Base-by-base conservation (phyloP, 1,140 invertebrate species). In the Anadara kagoshimensis region DNA sequence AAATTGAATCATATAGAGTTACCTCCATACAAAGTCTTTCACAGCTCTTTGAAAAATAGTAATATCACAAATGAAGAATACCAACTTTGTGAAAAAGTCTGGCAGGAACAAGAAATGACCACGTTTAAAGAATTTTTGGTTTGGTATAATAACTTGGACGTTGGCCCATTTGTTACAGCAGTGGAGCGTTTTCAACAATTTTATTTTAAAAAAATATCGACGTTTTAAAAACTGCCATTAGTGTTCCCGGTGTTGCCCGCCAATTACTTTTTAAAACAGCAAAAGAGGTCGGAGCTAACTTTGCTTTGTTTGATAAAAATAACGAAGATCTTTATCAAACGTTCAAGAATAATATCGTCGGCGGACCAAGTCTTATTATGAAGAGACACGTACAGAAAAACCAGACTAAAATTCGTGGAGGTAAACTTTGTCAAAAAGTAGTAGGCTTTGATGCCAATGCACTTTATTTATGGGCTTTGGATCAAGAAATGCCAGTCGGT, bases 71-170 rank as follows among this genome's bases (percentile, higher is more conserved):
- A 1, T 0, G 67, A 69, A 54, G 67, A 69, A 41, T 69, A 69
- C n/a, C 0, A n/a, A 0, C 59, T 59, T 36, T 59, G 67, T 49
- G 44, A 73, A 57, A 18, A 47, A 1, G 63, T 75, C 0, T 80
- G 79, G 79, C 29, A 26, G 3, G 61, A 76, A 5, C 10, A 66
- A 20, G n/a, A 69, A 18, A 78, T 78, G 79, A 65, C 20, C 8
- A 64, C 67, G 1, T 45, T 81, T 22, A 22, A 43, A 16, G 58
- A 70, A 47, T 70, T 70, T 24, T 26, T 70, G 14, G 47, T 53
- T 1, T 76, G 58, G 51, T 79, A 76, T 44, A 79, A 76, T 43
- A 73, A 79, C 53, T 18, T 66, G 24, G 77, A 76, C 45, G 73
- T 76, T 0, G 47, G 8, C 3, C 73, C 66, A 8, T 69, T 76